Percentiles rank a stretch among this genome's conserved stretches.
Conservation (phyloP, 2,113 vertebrate genomes). For the Microcebus murinus region DNA sequence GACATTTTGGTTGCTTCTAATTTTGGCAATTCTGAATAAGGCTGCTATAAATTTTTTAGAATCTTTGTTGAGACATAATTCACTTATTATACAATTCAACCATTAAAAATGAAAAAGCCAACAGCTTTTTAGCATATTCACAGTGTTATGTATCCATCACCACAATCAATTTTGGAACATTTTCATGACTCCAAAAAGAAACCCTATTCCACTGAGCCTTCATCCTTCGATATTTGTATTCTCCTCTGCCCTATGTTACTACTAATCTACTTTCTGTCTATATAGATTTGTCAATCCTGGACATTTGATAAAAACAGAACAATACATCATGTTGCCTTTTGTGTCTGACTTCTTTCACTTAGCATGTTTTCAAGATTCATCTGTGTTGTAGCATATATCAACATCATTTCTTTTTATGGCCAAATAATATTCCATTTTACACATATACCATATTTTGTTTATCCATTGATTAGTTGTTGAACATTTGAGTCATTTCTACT, state of each 20-base stretch:
- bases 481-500: not conserved
- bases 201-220: not conserved
- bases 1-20: not conserved
- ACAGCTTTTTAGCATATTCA: not conserved
- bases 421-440: not conserved
- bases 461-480: not conserved
- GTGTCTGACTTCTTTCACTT: not conserved
- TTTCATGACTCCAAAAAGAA: constrained; percentile 1
- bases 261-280: not conserved
- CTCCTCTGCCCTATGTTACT: not conserved
- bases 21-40: not conserved
- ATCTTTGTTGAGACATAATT: not conserved
- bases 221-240: not conserved
- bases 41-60: not conserved
- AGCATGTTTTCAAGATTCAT: not conserved
- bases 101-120: not conserved
- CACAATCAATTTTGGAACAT: not conserved
- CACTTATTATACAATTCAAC: not conserved
- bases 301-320: not conserved
- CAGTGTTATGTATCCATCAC: not conserved
- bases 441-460: not conserved
- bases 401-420: not conserved
- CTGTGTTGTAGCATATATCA: not conserved
- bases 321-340: not conserved
- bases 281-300: not conserved